A percentile compares a stretch with the other conserved stretches of the same genome.
Conservation (phyloP, 2,888 invertebrate species). For the Apodemia arnacis region DNA sequence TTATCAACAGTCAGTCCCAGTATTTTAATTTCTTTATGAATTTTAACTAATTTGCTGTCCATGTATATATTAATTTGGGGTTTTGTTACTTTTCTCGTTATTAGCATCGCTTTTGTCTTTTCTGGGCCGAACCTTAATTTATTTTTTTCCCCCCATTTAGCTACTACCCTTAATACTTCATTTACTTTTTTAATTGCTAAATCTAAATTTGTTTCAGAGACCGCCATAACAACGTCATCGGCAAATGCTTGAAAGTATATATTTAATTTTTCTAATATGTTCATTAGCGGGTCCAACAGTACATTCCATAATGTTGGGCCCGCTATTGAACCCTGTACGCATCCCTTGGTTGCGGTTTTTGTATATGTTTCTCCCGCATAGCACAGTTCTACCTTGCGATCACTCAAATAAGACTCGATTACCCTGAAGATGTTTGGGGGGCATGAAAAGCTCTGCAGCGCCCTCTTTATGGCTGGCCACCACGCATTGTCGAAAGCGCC, state of each 20-base stretch:
- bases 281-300: not conserved
- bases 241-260: conserved; percentile 4
- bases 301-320: not conserved
- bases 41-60: not conserved
- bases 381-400: not conserved
- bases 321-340: conserved; percentile 16
- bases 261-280: too few species aligned
- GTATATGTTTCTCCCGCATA: not conserved
- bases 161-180: not conserved
- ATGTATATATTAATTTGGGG: not conserved
- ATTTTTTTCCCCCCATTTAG: not conserved
- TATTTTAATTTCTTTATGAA: conserved; percentile 20
- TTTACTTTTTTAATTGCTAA: not conserved
- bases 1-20: conserved; percentile 35
- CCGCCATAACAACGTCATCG: not conserved
- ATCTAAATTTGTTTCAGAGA: not conserved
- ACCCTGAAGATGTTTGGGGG: not conserved
- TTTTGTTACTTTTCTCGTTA: not conserved
- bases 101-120: too few species aligned
- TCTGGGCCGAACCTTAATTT: not conserved
- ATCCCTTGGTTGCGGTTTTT: not conserved
- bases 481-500: too few species aligned
- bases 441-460: not conserved
- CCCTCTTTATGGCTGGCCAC: not conserved
- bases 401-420: not conserved